Percentiles rank a stretch among this genome's conserved stretches.
Conservation (phyloP, 2,113 vertebrate genomes). For the Lamprologus lemairii region DNA sequence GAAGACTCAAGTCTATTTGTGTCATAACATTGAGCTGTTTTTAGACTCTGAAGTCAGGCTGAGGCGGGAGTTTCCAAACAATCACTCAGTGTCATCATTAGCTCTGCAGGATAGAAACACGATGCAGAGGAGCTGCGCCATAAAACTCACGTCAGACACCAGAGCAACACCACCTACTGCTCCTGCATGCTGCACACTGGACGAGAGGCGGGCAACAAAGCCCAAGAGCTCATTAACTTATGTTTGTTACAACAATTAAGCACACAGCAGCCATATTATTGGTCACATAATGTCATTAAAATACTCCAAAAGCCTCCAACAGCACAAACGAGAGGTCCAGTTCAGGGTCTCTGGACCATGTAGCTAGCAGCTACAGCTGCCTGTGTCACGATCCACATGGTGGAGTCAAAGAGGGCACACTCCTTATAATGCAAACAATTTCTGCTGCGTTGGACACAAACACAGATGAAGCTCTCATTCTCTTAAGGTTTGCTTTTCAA, state of each 20-base stretch:
- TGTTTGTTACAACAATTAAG: neutral
- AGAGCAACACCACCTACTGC: neutral
- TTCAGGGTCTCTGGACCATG: neutral
- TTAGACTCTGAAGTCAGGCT: neutral
- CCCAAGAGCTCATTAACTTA: neutral
- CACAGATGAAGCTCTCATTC: neutral
- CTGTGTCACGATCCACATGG: neutral
- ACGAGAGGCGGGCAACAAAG: neutral
- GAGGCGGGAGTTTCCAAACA: conserved; percentile 14
- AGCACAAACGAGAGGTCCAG: neutral
- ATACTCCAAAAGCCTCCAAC: neutral
- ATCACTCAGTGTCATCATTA: neutral
- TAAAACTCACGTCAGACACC: neutral
- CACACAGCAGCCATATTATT: neutral
- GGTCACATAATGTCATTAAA: neutral
- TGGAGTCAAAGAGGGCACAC: neutral
- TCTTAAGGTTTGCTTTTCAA: neutral
- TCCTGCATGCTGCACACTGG: neutral
- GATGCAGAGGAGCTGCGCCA: neutral
- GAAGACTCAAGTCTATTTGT: neutral
- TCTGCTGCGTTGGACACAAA: neutral
- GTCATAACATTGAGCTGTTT: conserved; percentile 19
- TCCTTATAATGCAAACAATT: neutral
- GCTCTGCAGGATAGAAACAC: neutral
- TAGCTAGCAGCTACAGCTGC: neutral